Base-by-base conservation (phyloP, 2,113 vertebrate genomes). In the Myiopsitta monachus region DNA sequence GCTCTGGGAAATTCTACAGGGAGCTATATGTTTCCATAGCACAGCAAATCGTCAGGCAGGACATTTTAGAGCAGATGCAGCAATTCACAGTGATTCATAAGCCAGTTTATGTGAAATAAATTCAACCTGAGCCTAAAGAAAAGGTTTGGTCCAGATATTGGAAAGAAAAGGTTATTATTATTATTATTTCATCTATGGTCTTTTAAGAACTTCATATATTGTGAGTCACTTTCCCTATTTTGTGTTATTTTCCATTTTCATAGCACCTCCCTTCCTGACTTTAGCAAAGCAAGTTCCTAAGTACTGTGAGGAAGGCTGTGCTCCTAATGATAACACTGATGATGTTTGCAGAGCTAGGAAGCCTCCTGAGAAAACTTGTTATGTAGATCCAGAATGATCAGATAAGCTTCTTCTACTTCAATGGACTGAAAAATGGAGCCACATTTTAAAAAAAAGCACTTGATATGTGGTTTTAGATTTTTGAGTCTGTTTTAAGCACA, bases 221-320 rank as follows among this genome's bases (percentile, higher is more conserved):
- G 43, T 95, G 92, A 97, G 93, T 97, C 90, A 96, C 49, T 92
- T 93, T 90, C 39, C 90, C 39, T 93, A 86, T 88, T 94, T 81
- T 92, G 51, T 90, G 31, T 67, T 94, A 64, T 88, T 96, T 93
- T 95, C 64, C 72, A 73, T 77, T 95, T 95, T 93, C 26, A 18
- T 70, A 75, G 67, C 78, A 93, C 83, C 92, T 80, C 90, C 93
- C 90, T 96, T 96, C 93, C 95, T 94, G 93, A 77, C 55, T 92
- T 90, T 31, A 75, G 88, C 63, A 94, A 94, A 90, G 81, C 59
- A 77, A 86, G 59, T 95, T 94, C 75, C 83, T 77, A 77, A 90
- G 55, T 72, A 75, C 49, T 96, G 92, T 96, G 93, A 92, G 96
- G 95, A 96, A 94, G 47, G 33, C 51, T 86, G 59, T 90, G 85